Percentiles rank a stretch among this genome's conserved stretches.
phyloP scores from a whole-genome alignment of 1,140 invertebrate species.

The Caenorhabditis inopinata region DNA sequence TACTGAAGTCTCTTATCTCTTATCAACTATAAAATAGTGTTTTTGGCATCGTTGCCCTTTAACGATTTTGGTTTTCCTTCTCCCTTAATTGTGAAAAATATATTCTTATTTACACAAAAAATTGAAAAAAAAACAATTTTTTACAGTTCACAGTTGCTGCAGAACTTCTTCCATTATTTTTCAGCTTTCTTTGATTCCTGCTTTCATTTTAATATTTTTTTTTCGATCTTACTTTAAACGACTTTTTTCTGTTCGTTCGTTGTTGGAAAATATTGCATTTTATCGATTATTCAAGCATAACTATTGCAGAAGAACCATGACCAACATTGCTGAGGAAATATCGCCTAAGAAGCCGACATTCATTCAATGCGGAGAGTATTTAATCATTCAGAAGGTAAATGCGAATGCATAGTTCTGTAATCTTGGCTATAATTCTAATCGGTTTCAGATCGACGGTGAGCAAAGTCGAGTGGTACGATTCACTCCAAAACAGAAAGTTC shows the following conservation, averaged over 20 bases:
- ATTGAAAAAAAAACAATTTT: too few relatives aligned
- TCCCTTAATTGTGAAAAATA: too few relatives aligned
- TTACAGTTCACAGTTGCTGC: not conserved
- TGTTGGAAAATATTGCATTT: not conserved
- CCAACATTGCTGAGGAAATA: not conserved
- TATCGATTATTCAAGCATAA: not conserved
- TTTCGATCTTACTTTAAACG: too few relatives aligned
- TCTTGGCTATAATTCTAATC: too few relatives aligned
- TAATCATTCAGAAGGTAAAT: conserved; percentile 33
- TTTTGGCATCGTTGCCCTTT: too few relatives aligned
- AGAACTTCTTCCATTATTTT: not conserved
- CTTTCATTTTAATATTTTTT: not conserved
- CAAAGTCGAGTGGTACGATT: conserved; percentile 7
- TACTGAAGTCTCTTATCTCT: too few relatives aligned
- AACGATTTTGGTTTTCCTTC: too few relatives aligned
- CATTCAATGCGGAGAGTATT: conserved; percentile 12
- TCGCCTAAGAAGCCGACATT: not conserved
- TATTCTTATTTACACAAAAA: too few relatives aligned
- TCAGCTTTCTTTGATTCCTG: not conserved
- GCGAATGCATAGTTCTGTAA: too few relatives aligned
- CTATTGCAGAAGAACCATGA: not conserved
- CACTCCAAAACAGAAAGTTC: conserved; percentile 32
- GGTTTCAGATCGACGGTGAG: conserved; percentile 24
- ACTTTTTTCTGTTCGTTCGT: too few relatives aligned
- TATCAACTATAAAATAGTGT: too few relatives aligned